Evolutionary conservation across 2,113 vertebrate genomes (phyloP).

Genomic region (Sebastes schlegelii): DNA sequence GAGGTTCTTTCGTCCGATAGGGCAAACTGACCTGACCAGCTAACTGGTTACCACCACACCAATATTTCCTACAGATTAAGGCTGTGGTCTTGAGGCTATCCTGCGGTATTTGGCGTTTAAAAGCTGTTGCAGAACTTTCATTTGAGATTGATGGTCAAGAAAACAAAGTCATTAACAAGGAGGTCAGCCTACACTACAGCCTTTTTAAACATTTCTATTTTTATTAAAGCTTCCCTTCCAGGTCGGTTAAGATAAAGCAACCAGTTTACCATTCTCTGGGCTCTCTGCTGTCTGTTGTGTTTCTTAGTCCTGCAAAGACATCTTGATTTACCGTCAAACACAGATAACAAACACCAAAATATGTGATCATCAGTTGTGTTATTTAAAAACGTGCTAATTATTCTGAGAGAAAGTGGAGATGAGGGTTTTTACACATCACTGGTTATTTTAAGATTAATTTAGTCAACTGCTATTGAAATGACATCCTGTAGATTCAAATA

Average conservation of each 20-base stretch:
- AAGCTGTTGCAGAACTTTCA: neutral
- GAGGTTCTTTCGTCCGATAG: conserved; percentile 28
- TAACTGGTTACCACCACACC: neutral
- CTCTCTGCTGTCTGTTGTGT: neutral
- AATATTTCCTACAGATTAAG: neutral
- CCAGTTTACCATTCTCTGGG: no score
- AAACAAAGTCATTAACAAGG: neutral
- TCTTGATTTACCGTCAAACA: neutral
- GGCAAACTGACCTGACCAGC: neutral
- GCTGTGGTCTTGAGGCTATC: neutral
- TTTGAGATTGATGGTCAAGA: neutral
- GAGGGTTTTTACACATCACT: neutral
- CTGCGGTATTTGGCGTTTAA: neutral
- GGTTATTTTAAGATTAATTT: neutral
- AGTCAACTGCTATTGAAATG: neutral
- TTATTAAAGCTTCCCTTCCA: neutral
- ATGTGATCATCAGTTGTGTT: neutral
- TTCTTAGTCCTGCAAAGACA: neutral
- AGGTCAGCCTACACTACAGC: neutral
- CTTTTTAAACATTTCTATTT: neutral
- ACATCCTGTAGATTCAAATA: neutral
- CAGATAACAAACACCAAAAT: neutral
- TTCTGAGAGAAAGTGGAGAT: neutral
- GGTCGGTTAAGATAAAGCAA: neutral
- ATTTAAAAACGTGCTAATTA: neutral